Evolutionary conservation across 2,113 vertebrate genomes (phyloP).

Genomic region (Pyrgilauda ruficollis): DNA sequence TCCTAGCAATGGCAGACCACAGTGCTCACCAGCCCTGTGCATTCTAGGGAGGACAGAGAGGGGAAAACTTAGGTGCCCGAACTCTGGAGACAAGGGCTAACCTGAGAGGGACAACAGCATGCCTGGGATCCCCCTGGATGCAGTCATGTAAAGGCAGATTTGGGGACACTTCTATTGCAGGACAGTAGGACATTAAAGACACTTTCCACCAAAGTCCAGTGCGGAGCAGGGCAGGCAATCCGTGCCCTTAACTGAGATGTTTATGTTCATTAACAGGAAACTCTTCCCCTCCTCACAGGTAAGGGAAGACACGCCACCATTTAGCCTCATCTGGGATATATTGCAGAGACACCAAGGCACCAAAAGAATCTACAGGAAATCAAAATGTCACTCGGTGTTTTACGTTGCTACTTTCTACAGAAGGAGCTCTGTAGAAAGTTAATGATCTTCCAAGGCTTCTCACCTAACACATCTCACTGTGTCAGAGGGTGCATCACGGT

Average conservation of each 20-base stretch:
- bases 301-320: not conserved
- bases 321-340: not conserved
- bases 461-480: not conserved
- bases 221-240: not conserved
- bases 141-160: not conserved
- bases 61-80: rapidly evolving
- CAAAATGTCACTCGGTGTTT: conserved; percentile 17
- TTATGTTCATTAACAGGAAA: conserved; percentile 27
- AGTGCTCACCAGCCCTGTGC: not conserved
- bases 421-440: conserved; percentile 17
- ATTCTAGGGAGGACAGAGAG: not conserved
- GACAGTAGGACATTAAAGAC: not conserved
- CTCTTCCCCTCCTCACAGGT: not conserved
- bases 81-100: not conserved
- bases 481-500: rapidly evolving
- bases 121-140: rapidly evolving
- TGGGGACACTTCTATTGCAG: not conserved
- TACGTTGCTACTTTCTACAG: not conserved
- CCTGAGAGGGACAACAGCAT: not conserved
- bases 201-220: rapidly evolving
- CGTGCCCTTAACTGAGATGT: not conserved
- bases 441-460: conserved; percentile 2
- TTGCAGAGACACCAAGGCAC: conserved; percentile 2
- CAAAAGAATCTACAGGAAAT: conserved; percentile 34
- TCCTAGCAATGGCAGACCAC: rapidly evolving